phyloP scores from a whole-genome alignment of 2,113 vertebrate species.

The Corythaeola cristata region DNA sequence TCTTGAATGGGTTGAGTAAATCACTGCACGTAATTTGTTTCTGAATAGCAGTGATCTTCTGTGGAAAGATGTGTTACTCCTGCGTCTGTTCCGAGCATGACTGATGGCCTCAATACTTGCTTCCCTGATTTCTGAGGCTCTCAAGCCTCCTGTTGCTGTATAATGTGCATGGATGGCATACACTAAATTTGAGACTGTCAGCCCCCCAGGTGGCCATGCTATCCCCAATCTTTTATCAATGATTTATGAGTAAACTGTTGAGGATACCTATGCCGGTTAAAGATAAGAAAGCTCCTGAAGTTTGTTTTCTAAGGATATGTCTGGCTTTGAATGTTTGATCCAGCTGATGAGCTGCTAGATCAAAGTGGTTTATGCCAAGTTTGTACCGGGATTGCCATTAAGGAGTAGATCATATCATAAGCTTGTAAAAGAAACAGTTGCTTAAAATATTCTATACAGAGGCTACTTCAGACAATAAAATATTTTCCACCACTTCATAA shows the following conservation, averaged over 20 bases:
- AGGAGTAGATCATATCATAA: neutral
- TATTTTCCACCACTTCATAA: neutral
- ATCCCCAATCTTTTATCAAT: neutral
- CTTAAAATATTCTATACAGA: neutral
- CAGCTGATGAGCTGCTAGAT: neutral
- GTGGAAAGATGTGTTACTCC: neutral
- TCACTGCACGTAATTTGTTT: neutral
- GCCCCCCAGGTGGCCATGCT: neutral
- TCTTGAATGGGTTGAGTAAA: neutral
- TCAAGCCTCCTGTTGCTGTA: neutral
- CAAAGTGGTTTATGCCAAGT: neutral
- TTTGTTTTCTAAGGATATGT: neutral
- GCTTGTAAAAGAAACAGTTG: neutral
- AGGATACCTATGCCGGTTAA: neutral
- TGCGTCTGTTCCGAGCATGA: neutral
- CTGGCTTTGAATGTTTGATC: conserved; percentile 15
- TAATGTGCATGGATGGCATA: neutral
- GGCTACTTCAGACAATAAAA: neutral
- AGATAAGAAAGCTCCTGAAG: conserved; percentile 16
- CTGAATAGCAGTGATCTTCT: neutral
- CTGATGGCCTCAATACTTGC: neutral
- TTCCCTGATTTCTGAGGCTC: neutral
- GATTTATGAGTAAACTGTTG: conserved; percentile 17
- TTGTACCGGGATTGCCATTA: neutral
- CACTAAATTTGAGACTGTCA: neutral